These are phyloP conservation scores for Drosophila ambigua DNA, from an alignment of 1,140 invertebrate genomes.

Conservation along the genomic window DNA sequence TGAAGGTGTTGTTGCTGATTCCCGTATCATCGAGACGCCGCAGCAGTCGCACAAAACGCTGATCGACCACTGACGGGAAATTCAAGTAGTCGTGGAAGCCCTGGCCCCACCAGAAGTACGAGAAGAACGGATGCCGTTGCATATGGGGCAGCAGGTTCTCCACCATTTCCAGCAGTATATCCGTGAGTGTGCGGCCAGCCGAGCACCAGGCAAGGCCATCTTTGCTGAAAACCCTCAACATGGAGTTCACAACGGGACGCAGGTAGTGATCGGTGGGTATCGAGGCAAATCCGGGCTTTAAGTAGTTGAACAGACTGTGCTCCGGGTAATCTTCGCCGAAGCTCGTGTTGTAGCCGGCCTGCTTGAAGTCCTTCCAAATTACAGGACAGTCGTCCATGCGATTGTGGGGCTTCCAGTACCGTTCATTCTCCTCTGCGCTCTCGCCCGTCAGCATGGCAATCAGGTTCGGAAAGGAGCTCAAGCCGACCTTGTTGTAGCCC, in stretches of 20 bases:
- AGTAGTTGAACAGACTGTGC: constrained; percentile 91
- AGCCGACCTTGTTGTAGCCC: constrained; percentile 36
- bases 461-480: constrained; percentile 22
- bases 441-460: constrained; percentile 28
- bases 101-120: constrained; percentile 40
- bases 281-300: constrained; percentile 88
- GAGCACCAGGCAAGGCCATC: constrained; percentile 82
- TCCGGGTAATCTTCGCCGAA: constrained; percentile 90
- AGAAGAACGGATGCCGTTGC: constrained; percentile 36
- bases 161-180: constrained; percentile 85
- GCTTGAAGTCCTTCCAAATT: constrained; percentile 90
- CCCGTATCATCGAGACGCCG: constrained; percentile 11
- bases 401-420: background rate
- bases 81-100: constrained; percentile 43
- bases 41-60: background rate
- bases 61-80: constrained; percentile 15
- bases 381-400: constrained; percentile 88
- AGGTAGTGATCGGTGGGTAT: constrained; percentile 46
- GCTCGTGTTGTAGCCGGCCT: constrained; percentile 89
- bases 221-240: constrained; percentile 66
- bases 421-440: background rate
- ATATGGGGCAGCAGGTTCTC: constrained; percentile 87
- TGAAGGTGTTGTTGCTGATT: constrained; percentile 31
- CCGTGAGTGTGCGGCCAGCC: constrained; percentile 83
- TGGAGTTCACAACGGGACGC: constrained; percentile 70